Conservation (phyloP, 2,797 vertebrate species). For the Jordanella pulchra region DNA sequence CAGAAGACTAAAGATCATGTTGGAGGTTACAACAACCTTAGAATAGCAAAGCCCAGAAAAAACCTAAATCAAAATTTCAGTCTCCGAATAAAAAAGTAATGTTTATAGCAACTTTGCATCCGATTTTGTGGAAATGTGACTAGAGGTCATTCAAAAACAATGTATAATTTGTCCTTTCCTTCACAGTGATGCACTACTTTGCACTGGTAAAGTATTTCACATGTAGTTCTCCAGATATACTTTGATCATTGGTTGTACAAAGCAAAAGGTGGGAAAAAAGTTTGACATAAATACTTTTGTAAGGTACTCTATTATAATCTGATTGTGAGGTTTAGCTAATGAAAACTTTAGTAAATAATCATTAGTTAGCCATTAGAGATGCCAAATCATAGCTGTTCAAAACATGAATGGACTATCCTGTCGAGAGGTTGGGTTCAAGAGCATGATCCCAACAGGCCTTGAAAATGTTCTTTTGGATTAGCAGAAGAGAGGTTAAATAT, state of each 20-base stretch:
- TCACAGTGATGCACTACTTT: neutral
- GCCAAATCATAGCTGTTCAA: conserved; percentile 60
- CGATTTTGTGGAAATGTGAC: neutral
- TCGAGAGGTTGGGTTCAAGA: conserved; percentile 64
- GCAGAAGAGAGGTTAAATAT: conserved; percentile 44
- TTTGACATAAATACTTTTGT: neutral
- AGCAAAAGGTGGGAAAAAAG: neutral
- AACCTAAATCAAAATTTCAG: no score
- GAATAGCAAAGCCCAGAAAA: no score
- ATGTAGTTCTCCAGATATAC: neutral
- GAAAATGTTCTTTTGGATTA: conserved; percentile 66
- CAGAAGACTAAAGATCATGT: neutral
- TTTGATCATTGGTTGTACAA: neutral
- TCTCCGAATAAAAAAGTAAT: no score
- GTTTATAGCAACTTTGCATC: no score
- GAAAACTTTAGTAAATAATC: conserved; percentile 49
- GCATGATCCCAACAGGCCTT: conserved; percentile 56
- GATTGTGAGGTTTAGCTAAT: conserved; percentile 21
- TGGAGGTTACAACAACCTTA: neutral
- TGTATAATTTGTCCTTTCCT: neutral
- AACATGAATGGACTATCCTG: conserved; percentile 48
- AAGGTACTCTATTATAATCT: neutral
- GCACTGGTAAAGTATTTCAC: neutral
- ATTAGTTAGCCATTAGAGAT: conserved; percentile 54
- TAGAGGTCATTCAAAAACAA: neutral